These are phyloP conservation scores for Cheiracanthium punctorium DNA, from an alignment of 2,888 invertebrate genomes.

Conservation along the genomic window DNA sequence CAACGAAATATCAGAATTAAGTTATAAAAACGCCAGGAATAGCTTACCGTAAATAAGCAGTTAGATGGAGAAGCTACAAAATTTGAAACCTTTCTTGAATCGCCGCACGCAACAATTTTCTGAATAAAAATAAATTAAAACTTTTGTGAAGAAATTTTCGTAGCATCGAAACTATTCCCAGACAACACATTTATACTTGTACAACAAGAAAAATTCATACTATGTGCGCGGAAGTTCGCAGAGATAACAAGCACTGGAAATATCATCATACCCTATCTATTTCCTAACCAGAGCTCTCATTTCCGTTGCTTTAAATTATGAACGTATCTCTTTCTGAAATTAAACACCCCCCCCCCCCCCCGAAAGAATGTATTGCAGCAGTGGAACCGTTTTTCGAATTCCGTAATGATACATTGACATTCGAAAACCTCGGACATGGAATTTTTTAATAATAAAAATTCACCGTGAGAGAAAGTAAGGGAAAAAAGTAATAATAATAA, in stretches of 20 bases:
- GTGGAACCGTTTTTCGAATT: neutral
- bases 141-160: no score
- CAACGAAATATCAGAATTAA: no score
- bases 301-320: conserved; percentile 8
- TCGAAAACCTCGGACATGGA: conserved; percentile 5
- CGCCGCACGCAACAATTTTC: no score
- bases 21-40: no score
- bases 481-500: conserved; percentile 31
- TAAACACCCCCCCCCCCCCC: neutral
- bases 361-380: neutral
- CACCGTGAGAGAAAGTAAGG: neutral
- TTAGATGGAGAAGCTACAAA: no score
- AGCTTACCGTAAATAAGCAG: no score
- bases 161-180: no score
- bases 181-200: no score
- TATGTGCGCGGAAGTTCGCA: no score
- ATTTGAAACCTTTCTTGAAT: no score
- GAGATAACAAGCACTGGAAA: neutral
- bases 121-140: no score
- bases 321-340: neutral
- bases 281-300: neutral
- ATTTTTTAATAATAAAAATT: conserved; percentile 33
- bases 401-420: conserved; percentile 20
- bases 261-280: neutral
- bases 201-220: no score